phyloP scores from a whole-genome alignment of 2,888 invertebrate species.

The Agonopterix arenella region DNA sequence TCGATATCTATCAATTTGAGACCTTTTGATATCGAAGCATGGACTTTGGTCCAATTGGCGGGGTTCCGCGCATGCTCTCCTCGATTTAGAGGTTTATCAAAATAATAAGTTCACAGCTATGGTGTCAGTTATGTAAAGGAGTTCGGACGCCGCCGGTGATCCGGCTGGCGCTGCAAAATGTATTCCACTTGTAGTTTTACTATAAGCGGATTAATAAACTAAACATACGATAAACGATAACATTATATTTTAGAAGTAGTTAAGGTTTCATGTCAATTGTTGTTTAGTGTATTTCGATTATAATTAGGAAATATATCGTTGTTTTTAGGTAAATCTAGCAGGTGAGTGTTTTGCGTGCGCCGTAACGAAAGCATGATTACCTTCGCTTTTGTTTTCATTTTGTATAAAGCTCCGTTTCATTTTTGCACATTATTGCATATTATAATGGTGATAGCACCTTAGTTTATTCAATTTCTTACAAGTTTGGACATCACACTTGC shows the following conservation, averaged over 20 bases:
- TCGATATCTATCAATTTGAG: conserved; percentile 20
- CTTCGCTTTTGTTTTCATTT: conserved; percentile 10
- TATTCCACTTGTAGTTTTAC: conserved; percentile 25
- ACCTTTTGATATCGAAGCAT: conserved; percentile 30
- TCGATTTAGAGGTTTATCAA: conserved; percentile 25
- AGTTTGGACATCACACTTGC: too few species aligned
- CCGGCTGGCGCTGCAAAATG: conserved; percentile 50
- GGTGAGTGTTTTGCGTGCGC: conserved; percentile 21
- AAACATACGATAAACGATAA: conserved; percentile 31
- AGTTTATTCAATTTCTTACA: too few species aligned
- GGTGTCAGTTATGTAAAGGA: conserved; percentile 59
- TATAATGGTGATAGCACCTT: not conserved
- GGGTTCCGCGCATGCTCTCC: conserved; percentile 54
- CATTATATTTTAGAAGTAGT: conserved; percentile 16
- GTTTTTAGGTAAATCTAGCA: conserved; percentile 39
- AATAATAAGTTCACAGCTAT: conserved; percentile 40
- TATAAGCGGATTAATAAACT: conserved; percentile 15
- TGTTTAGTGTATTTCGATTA: conserved; percentile 47
- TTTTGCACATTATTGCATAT: not conserved
- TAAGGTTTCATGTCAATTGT: conserved; percentile 58
- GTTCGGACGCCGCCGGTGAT: conserved; percentile 45
- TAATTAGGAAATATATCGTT: conserved; percentile 28
- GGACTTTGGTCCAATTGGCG: conserved; percentile 60
- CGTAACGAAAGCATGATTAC: conserved; percentile 10
- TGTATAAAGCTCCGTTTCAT: conserved; percentile 2